Evolutionary conservation across 2,113 vertebrate genomes (phyloP), one percentile per base, ranked within the genome.

Genomic region (Epinephelus moara): DNA sequence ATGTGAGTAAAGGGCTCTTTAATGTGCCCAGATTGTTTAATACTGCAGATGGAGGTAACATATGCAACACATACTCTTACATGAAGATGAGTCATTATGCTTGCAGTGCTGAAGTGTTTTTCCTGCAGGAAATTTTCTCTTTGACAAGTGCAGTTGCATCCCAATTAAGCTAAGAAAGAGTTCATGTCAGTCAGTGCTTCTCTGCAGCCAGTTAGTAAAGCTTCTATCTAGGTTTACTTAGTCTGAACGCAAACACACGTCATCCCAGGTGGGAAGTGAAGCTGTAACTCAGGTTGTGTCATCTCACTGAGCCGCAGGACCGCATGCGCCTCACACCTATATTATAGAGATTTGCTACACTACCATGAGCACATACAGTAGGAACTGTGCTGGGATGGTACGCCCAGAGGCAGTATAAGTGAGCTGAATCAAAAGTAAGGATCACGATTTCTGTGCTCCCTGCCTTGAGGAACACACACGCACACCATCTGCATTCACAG

Each of bases 391-490:
- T 42, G 66, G 59, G 67, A 76, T 33, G 40, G 67, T 42, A 47
- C 25, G n/a, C 60, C 60, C 60, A 67, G 45, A 63, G 62, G 50
- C 74, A 42, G 61, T 40, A 68, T 75, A 84, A 72, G 59, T 53
- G 66, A 76, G 69, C 75, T 49, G 79, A 88, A 84, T 91, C 69
- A 78, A 81, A 86, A 87, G 60, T 45, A 23, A 74, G 66, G 61
- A 78, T 85, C 60, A 62, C 15, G 21, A 71, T 59, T 81, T 60
- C 27, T 70, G 56, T 61, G 67, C 75, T 75, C 37, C 18, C 80
- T 8, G 75, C 82, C 25, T 56, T 12, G 23, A 70, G 60, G 30
- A 78, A 67, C 70, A 56, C 74, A 45, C 30, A 1, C 6, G 0
- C 52, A 42, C 56, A 9, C 67, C 72, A 68, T 81, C 70, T 85